These are phyloP conservation scores for Erebia aethiops DNA, from an alignment of 2,888 invertebrate species.

Conservation along the genomic window DNA sequence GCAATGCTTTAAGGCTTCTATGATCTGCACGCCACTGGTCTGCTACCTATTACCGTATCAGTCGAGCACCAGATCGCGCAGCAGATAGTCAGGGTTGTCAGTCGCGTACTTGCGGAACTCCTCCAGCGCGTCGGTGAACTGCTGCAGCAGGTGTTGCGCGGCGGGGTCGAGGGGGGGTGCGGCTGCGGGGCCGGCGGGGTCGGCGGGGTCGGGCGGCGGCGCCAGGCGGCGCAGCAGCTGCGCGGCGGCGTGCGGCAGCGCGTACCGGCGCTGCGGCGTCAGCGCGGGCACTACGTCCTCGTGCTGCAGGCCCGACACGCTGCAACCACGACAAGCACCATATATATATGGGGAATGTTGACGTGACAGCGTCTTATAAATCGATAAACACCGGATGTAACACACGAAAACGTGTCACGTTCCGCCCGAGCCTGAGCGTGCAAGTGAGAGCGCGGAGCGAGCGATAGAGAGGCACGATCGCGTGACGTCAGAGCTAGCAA, in stretches of 20 bases:
- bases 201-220: constrained; percentile 25
- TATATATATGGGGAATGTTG: no score
- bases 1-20: no score
- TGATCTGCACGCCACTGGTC: no score
- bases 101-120: constrained; percentile 43
- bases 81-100: constrained; percentile 55
- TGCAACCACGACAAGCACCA: constrained; percentile 39
- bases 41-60: not conserved
- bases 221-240: constrained; percentile 51
- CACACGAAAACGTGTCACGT: no score
- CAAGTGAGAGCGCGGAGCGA: no score
- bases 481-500: no score
- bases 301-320: constrained; percentile 45
- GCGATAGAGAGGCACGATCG: no score
- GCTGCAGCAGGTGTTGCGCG: constrained; percentile 22
- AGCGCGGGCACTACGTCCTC: constrained; percentile 54
- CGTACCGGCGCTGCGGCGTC: constrained; percentile 66
- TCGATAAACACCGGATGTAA: no score
- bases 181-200: constrained; percentile 2
- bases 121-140: constrained; percentile 30
- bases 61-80: constrained; percentile 53
- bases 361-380: no score
- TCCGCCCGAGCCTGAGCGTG: no score
- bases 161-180: constrained; percentile 16
- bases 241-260: constrained; percentile 54